These are phyloP conservation scores for Sebastes taczanowskii DNA, from an alignment of 2,797 vertebrate genomes.

Conservation along the genomic window DNA sequence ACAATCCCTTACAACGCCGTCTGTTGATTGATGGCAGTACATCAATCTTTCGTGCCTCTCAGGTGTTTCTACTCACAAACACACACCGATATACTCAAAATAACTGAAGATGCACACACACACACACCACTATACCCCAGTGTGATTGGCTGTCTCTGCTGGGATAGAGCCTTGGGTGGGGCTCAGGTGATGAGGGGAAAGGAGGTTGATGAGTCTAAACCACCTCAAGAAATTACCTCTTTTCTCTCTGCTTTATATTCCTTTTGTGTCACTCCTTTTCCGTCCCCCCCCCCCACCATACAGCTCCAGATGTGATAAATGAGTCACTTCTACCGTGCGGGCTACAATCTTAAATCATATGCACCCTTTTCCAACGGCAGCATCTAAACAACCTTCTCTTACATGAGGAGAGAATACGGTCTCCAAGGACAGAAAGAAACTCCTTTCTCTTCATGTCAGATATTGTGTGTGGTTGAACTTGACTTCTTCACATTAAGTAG, in stretches of 20 bases:
- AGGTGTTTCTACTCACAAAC: constrained; percentile 27
- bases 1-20: constrained; percentile 16
- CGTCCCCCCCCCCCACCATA: background rate
- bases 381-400: constrained; percentile 50
- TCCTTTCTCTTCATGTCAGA: constrained; percentile 41
- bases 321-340: constrained; percentile 32
- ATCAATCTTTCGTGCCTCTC: constrained; percentile 59
- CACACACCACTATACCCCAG: background rate
- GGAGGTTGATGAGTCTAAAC: constrained; percentile 57
- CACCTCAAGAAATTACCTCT: constrained; percentile 50
- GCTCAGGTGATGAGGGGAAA: constrained; percentile 58
- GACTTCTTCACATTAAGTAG: constrained; percentile 55
- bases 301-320: constrained; percentile 66
- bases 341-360: constrained; percentile 64
- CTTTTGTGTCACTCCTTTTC: constrained; percentile 40
- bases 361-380: constrained; percentile 19
- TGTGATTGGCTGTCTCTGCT: constrained; percentile 33
- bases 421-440: constrained; percentile 45
- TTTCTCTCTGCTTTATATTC: constrained; percentile 51
- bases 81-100: constrained; percentile 5
- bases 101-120: background rate
- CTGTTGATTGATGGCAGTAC: constrained; percentile 51
- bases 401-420: constrained; percentile 24
- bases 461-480: constrained; percentile 37
- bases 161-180: constrained; percentile 44